Base-by-base conservation (phyloP, 2,888 invertebrate genomes). In the Ptychoptera albimana region DNA sequence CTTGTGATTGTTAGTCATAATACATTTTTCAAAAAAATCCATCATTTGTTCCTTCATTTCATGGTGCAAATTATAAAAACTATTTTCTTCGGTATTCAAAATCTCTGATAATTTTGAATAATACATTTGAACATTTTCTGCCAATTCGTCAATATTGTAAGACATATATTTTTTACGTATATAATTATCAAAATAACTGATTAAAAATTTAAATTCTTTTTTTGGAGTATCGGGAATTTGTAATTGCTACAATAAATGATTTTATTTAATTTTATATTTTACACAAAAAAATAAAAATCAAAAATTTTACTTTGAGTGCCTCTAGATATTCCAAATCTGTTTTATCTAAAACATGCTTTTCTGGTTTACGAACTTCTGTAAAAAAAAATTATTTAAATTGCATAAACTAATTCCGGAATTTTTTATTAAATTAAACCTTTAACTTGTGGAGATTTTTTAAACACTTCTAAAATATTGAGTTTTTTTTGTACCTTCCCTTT, bases 11-110 rank as follows among this genome's bases (percentile, higher is more conserved):
- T 82, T 78, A 1, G 86, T 83, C 79, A 93, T 93, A 42, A 93
- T 77, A 59, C 89, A 91, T 57, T 86, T 87, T 67, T 99, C 98
- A 39, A 88, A 83, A 59, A 87, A 89, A 67, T 94, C 92, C 59
- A 94, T 74, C 48, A 96, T 71, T 53, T 78, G 75, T 55, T 91
- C 89, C 53, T 80, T 78, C 37, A 79, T 74, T 52, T 92, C 91
- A 1, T 56, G 53, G 8, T 56, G 56, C 13, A 59, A 59, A 34
- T 57, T 58, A 45, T 56, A 54, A 51, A 64, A 66, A 39, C 52
- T 46, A 52, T 13, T 35, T 14, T 47, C 46, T 38, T 64, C 61
- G 15, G 55, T 57, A 45, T 62, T 60, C 2, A 65, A 57, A 15
- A 60, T 52, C 40, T 61, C 61, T 0, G 55, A 52, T 30, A 66